Conservation (phyloP, 2,113 vertebrate genomes). For the Cygnus buccinator region DNA sequence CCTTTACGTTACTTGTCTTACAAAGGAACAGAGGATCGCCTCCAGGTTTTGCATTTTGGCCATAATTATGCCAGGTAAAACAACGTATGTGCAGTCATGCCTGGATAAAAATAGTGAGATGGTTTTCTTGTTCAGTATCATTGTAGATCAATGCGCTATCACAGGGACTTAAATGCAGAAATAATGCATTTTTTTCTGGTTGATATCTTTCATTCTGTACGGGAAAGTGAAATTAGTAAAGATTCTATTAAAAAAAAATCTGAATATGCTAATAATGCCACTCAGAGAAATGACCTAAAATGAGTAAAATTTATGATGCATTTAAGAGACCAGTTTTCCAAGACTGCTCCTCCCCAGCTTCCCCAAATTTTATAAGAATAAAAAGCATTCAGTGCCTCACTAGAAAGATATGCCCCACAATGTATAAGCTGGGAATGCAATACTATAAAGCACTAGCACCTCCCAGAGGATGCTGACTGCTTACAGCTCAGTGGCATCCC, state of each 20-base stretch:
- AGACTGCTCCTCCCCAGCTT: background rate
- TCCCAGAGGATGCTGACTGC: constrained; percentile 31
- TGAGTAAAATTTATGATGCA: background rate
- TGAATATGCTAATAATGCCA: background rate
- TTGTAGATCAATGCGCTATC: background rate
- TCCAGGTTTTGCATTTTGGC: background rate
- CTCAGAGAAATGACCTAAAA: background rate
- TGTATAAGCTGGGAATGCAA: fast-evolving
- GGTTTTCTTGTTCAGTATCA: background rate
- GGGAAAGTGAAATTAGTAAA: background rate
- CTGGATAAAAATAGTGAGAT: background rate
- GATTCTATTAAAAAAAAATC: background rate
- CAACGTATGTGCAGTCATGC: background rate
- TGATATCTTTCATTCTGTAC: background rate
- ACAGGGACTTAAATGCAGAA: background rate
- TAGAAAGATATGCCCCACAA: background rate
- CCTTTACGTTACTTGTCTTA: background rate
- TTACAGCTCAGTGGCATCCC: background rate
- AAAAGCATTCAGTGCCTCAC: background rate
- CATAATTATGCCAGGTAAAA: background rate
- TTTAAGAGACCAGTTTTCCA: background rate
- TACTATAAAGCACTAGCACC: constrained; percentile 10
- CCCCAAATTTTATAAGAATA: fast-evolving
- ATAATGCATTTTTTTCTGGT: background rate
- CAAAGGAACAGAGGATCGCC: background rate